A percentile compares a stretch with the other conserved stretches of the same genome.
phyloP scores from a whole-genome alignment of 2,113 vertebrate species.

The Lophochroa leadbeateri region DNA sequence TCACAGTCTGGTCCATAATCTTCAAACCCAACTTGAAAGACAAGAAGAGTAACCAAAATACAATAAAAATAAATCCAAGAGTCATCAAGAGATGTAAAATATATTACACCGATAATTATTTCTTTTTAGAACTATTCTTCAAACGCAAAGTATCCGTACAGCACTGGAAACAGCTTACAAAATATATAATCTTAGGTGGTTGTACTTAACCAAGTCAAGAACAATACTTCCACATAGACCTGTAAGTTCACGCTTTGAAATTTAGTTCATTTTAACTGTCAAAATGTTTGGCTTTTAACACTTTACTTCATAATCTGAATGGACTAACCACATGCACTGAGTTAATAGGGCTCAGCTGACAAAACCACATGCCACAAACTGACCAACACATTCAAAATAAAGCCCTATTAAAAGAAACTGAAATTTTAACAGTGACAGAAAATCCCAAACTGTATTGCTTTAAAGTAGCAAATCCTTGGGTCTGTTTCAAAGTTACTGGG shows the following conservation, averaged over 20 bases:
- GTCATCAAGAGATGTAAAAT: background rate
- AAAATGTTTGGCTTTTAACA: background rate
- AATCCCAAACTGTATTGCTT: background rate
- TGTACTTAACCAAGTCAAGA: background rate
- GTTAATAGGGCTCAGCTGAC: background rate
- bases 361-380: background rate
- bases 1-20: constrained; percentile 88
- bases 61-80: background rate
- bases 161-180: background rate
- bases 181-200: background rate
- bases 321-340: background rate
- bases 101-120: background rate
- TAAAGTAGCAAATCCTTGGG: background rate
- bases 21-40: constrained; percentile 85
- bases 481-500: background rate
- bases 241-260: background rate
- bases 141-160: background rate
- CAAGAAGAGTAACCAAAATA: background rate
- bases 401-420: background rate
- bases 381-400: background rate
- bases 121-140: background rate
- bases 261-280: background rate
- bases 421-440: background rate
- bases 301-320: background rate
- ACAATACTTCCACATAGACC: background rate